A percentile compares a stretch with the other conserved stretches of the same genome.
phyloP scores from a whole-genome alignment of 2,888 invertebrate species.

The Mesochorus sp. region DNA sequence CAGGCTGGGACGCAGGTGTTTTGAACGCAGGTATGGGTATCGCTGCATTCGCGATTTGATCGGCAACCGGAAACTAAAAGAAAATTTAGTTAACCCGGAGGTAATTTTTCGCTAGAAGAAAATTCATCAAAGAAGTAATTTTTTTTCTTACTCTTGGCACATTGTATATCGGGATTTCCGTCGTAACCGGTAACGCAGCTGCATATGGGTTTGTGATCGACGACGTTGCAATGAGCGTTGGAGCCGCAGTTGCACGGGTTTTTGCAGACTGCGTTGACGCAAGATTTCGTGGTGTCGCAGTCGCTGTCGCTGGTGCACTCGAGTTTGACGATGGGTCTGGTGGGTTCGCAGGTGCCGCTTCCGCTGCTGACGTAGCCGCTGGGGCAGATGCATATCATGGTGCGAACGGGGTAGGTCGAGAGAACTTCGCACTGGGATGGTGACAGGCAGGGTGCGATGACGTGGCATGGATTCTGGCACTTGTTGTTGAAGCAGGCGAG shows the following conservation, averaged over 20 bases:
- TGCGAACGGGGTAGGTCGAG: conserved; percentile 91
- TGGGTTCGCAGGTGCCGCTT: conserved; percentile 90
- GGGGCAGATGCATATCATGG: conserved; percentile 95
- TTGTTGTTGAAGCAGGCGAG: conserved; percentile 91
- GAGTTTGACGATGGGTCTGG: conserved; percentile 85
- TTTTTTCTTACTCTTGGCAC: conserved; percentile 84
- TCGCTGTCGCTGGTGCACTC: conserved; percentile 90
- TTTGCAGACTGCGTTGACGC: conserved; percentile 90
- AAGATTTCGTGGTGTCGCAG: conserved; percentile 90
- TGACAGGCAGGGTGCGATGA: conserved; percentile 89
- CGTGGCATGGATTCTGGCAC: conserved; percentile 92
- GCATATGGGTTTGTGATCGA: conserved; percentile 93
- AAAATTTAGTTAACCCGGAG: too few species aligned
- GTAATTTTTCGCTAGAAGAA: background rate
- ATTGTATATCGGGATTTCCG: conserved; percentile 93
- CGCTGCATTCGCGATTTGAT: conserved; percentile 90
- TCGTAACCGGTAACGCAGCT: conserved; percentile 92
- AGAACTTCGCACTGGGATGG: conserved; percentile 92
- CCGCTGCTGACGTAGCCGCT: conserved; percentile 94
- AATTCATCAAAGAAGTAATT: background rate
- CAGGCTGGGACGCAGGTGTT: conserved; percentile 92
- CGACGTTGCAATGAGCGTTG: conserved; percentile 92
- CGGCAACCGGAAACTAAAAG: conserved; percentile 85
- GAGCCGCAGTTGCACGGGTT: conserved; percentile 94
- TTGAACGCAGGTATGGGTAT: conserved; percentile 92